Base-by-base conservation (phyloP, 2,113 vertebrate genomes). In the Ranitomeya imitator region DNA sequence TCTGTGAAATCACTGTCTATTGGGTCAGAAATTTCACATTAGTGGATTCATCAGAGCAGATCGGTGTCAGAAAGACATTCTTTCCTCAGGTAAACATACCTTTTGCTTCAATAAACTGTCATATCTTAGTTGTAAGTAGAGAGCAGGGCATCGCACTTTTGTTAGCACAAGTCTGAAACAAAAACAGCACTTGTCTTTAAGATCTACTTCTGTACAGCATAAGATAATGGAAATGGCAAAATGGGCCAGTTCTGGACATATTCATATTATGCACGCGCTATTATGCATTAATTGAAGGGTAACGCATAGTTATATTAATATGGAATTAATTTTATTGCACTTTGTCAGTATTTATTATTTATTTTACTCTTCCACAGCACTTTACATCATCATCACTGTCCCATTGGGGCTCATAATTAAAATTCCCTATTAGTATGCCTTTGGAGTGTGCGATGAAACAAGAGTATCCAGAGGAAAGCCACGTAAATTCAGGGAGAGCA, bases 1-100 rank as follows among this genome's bases (percentile, higher is more conserved):
- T 87, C 92, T 93, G 86, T 93, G 92, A 91, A 94, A 91, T 95
- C 94, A 93, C 90, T 94, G 93, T 91, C 92, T 94, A 84, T 94
- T 94, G 94, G 94, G 93, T 95, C 94, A 95, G 94, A 95, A 95
- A 95, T 94, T 95, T 95, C 93, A 92, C 86, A 91, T 96, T 95
- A 94, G 93, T 93, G 92, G 91, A 93, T 94, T 94, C 93, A 93
- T 94, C 94, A 93, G 94, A 95, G 93, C 93, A 94, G 91, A 94
- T 94, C 85, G 82, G 91, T 93, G 92, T 93, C 93, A 94, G 94
- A 92, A 93, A 94, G 92, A 93, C 91, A 91, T 90, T 90, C 60
- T 94, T 92, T 94, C 91, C 92, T 83, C 92, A 90, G 91, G 91
- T 94, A 95, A 95, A 93, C 91, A 92, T 91, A 92, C 90, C 91